phyloP scores from a whole-genome alignment of 2,888 invertebrate species.

The Myopa tessellatipennis region DNA sequence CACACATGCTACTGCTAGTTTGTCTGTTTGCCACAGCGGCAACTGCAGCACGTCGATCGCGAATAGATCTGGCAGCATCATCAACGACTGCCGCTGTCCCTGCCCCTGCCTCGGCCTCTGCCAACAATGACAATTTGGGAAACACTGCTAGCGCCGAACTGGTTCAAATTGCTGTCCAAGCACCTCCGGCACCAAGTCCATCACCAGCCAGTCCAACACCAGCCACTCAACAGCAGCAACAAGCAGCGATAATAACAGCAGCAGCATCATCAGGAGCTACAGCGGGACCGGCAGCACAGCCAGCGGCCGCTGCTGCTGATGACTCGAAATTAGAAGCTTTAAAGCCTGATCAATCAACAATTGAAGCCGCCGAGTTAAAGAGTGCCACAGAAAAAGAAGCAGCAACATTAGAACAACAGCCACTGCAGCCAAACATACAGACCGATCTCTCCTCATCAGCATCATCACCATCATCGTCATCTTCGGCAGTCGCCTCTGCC shows the following conservation, averaged over 20 bases:
- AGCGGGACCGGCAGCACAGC: constrained; percentile 19
- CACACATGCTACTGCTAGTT: constrained; percentile 46
- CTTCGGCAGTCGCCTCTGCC: constrained; percentile 41
- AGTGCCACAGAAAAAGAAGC: constrained; percentile 32
- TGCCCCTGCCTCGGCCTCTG: constrained; percentile 39
- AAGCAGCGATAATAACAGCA: constrained; percentile 19
- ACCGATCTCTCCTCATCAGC: constrained; percentile 7
- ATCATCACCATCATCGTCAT: constrained; percentile 43
- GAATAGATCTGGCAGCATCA: constrained; percentile 57
- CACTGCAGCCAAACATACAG: not conserved
- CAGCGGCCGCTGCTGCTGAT: constrained; percentile 20
- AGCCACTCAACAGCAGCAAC: constrained; percentile 35
- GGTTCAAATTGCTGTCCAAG: constrained; percentile 55
- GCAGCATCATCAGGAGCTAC: constrained; percentile 27
- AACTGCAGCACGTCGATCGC: constrained; percentile 61
- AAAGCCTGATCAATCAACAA: constrained; percentile 38
- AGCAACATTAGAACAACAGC: constrained; percentile 39
- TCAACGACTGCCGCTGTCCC: constrained; percentile 46
- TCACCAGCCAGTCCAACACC: constrained; percentile 42
- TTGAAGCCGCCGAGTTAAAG: constrained; percentile 29
- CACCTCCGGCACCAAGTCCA: constrained; percentile 65
- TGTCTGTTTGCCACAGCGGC: constrained; percentile 51
- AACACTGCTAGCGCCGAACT: constrained; percentile 54
- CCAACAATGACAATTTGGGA: constrained; percentile 57
- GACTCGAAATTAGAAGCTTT: constrained; percentile 37